Percentiles rank a stretch among this genome's conserved stretches.
These are phyloP conservation scores for Planococcus citri DNA, from an alignment of 1,140 invertebrate genomes.

Conservation along the genomic window DNA sequence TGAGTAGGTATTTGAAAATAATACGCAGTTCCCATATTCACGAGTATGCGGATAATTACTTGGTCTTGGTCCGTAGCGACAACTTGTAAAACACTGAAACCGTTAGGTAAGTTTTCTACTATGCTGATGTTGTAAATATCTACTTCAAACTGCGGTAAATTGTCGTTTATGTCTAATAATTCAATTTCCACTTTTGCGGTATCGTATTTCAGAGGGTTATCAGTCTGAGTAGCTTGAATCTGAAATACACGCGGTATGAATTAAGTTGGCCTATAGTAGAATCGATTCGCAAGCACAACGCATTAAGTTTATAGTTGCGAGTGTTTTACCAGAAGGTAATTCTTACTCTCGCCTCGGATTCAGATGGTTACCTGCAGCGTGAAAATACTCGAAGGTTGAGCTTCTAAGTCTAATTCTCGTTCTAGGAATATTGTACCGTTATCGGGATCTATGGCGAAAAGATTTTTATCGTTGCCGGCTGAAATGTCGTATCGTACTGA, in stretches of 20 bases:
- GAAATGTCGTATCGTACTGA: constrained; percentile 58
- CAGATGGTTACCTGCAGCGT: constrained; percentile 44
- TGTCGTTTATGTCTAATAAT: constrained; percentile 69
- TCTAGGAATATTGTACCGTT: constrained; percentile 64
- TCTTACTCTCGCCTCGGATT: no score
- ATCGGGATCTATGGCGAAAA: constrained; percentile 55
- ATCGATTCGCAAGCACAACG: background rate
- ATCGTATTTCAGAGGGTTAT: constrained; percentile 61
- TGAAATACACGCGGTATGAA: constrained; percentile 20
- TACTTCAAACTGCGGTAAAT: constrained; percentile 70
- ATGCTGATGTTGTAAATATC: constrained; percentile 83
- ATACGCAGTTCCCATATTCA: no score
- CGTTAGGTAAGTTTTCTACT: constrained; percentile 77
- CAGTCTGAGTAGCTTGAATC: constrained; percentile 59
- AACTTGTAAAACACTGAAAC: constrained; percentile 67
- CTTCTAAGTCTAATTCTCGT: constrained; percentile 64
- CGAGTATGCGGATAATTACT: no score
- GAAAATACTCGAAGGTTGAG: constrained; percentile 56
- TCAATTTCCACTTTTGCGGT: constrained; percentile 61
- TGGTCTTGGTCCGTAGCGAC: constrained; percentile 64
- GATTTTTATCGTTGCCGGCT: constrained; percentile 54
- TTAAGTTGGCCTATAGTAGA: background rate
- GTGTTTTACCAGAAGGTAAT: no score
- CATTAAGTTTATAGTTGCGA: no score
- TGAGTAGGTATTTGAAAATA: no score